phyloP scores from a whole-genome alignment of 2,113 vertebrate genomes.

The Anguilla rostrata region DNA sequence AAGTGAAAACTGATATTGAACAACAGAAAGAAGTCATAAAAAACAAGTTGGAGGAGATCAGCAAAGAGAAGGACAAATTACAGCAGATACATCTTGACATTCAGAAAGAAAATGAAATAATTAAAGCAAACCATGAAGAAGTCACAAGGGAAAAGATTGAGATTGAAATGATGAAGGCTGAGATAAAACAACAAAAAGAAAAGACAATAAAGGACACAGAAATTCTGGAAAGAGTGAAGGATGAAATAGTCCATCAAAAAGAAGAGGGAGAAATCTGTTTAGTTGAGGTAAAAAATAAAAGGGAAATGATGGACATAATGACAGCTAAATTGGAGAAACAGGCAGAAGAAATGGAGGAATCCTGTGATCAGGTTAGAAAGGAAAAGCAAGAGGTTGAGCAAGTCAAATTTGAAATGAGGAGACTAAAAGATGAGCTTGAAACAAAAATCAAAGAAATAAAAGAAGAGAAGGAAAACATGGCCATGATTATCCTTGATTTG shows the following conservation, averaged over 20 bases:
- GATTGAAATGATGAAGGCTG: not conserved
- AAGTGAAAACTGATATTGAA: constrained; percentile 6
- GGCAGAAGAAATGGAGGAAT: not conserved
- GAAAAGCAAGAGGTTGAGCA: no score
- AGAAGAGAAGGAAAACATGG: not conserved
- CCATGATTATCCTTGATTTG: not conserved
- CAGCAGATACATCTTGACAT: constrained; percentile 7
- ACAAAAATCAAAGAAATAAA: not conserved
- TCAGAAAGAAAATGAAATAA: not conserved
- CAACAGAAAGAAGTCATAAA: constrained; percentile 13
- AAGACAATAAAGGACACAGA: no score
- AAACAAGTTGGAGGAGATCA: not conserved
- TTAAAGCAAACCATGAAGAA: not conserved
- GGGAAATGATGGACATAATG: no score
- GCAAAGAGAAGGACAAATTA: constrained; percentile 19
- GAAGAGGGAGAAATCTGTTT: not conserved
- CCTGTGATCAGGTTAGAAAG: not conserved
- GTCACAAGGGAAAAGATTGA: not conserved
- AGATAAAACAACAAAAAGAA: constrained; percentile 10
- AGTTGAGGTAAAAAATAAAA: no score
- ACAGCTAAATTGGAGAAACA: no score
- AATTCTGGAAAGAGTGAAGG: no score
- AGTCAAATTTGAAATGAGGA: no score
- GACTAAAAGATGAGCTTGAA: not conserved
- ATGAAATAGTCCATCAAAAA: no score